Percentiles rank a stretch among this genome's conserved stretches.
phyloP scores from a whole-genome alignment of 2,113 vertebrate species.

The Bettongia penicillata region DNA sequence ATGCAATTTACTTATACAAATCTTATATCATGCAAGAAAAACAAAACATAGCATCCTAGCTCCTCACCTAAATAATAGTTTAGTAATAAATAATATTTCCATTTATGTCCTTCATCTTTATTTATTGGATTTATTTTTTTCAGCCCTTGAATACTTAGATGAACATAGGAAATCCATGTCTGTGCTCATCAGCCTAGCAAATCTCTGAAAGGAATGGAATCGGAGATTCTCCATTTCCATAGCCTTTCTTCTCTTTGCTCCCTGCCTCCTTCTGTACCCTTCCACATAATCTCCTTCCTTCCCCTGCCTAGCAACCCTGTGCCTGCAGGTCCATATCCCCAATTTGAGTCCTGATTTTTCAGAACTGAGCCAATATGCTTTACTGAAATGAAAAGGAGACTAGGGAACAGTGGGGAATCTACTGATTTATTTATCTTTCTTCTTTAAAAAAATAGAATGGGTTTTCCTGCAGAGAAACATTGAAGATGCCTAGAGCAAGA shows the following conservation, averaged over 20 bases:
- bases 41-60: background rate
- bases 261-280: background rate
- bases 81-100: background rate
- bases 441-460: background rate
- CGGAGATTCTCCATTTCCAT: background rate
- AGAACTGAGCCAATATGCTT: background rate
- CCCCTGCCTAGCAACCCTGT: background rate
- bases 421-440: background rate
- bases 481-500: background rate
- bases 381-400: background rate
- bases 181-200: background rate
- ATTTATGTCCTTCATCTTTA: background rate
- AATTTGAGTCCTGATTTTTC: background rate
- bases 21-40: background rate
- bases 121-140: background rate
- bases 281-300: background rate
- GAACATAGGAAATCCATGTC: background rate
- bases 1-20: background rate
- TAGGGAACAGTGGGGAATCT: background rate
- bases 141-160: background rate
- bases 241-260: background rate
- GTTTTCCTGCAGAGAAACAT: background rate
- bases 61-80: background rate
- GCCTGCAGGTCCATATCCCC: background rate
- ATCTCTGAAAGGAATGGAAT: background rate